These are phyloP conservation scores for Coptotermes formosanus DNA, from an alignment of 1,140 invertebrate species.

Conservation along the genomic window DNA sequence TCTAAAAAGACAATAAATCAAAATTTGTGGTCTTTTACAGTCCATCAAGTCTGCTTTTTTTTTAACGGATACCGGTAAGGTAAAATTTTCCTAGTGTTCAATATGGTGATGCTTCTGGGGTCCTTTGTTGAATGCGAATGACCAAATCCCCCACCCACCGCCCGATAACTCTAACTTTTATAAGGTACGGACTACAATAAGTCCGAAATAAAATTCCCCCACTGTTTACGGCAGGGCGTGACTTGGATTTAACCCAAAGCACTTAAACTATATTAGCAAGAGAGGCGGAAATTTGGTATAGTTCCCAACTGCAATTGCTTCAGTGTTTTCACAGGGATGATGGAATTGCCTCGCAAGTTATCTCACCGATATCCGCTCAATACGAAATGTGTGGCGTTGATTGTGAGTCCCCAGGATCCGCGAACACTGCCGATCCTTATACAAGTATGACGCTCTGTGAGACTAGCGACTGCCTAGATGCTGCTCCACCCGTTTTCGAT, in stretches of 20 bases:
- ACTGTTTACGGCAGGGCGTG: neutral
- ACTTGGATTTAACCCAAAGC: neutral
- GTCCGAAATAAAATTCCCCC: neutral
- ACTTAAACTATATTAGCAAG: slow-evolving; percentile 10
- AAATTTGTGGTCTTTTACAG: too few relatives aligned
- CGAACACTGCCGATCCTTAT: too few relatives aligned
- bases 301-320: neutral
- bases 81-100: neutral
- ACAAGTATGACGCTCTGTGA: too few relatives aligned
- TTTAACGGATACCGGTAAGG: neutral
- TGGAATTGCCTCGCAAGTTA: neutral
- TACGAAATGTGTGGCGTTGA: neutral
- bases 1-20: too few relatives aligned
- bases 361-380: neutral
- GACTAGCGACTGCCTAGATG: too few relatives aligned
- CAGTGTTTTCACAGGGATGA: neutral
- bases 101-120: neutral
- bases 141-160: neutral
- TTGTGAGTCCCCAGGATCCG: neutral
- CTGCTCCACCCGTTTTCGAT: too few relatives aligned
- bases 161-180: neutral
- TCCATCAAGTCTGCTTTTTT: too few relatives aligned
- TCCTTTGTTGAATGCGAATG: neutral
- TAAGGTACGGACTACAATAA: neutral
- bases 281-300: neutral